Conservation (phyloP, 2,797 vertebrate species). For the Hydrocynus forskahlii region DNA sequence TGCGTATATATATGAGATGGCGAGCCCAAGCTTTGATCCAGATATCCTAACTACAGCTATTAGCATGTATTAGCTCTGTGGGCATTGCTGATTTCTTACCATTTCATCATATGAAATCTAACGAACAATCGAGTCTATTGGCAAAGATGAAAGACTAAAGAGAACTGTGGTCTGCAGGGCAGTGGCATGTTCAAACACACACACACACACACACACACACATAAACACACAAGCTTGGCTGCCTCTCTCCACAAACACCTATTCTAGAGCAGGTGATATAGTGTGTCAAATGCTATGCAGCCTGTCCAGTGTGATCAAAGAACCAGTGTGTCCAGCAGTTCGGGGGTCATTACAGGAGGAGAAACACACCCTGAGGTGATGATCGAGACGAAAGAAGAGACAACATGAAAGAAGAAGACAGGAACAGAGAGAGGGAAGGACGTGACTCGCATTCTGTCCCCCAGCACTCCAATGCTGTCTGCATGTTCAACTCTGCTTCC, state of each 20-base stretch:
- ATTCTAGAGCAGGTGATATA: conserved; percentile 44
- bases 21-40: neutral
- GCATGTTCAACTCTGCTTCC: neutral
- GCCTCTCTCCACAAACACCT: neutral
- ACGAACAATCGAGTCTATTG: neutral
- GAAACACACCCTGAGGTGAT: conserved; percentile 36
- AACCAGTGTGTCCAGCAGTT: conserved; percentile 26
- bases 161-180: conserved; percentile 27
- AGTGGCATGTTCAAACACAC: neutral
- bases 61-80: neutral
- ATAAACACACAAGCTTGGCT: neutral
- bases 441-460: conserved; percentile 28
- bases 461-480: neutral
- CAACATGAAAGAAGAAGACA: conserved; percentile 39
- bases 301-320: conserved; percentile 51
- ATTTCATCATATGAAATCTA: conserved; percentile 44
- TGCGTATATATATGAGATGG: neutral
- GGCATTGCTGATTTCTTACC: conserved; percentile 19
- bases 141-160: conserved; percentile 37
- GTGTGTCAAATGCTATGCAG: conserved; percentile 40
- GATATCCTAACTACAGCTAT: neutral
- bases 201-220: neutral
- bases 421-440: conserved; percentile 24
- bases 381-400: conserved; percentile 1
- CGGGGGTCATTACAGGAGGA: conserved; percentile 30